A percentile compares a stretch with the other conserved stretches of the same genome.
These are phyloP conservation scores for Lasioglossum figueresi DNA, from an alignment of 2,888 invertebrate species.

Conservation along the genomic window DNA sequence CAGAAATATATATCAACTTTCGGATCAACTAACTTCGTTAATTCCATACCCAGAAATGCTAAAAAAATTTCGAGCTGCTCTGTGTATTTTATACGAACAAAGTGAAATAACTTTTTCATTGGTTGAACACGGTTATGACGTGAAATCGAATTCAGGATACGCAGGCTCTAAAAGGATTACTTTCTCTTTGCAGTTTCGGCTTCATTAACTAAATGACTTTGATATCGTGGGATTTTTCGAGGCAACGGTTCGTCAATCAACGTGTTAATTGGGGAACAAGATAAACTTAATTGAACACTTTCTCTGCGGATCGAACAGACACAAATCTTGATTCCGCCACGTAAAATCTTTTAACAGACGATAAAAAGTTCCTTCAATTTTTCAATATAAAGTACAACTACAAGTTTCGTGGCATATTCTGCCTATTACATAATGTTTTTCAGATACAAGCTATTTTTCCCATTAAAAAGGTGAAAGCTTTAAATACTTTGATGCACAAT, in stretches of 20 bases:
- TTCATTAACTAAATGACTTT: not conserved
- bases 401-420: not conserved
- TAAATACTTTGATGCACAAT: not conserved
- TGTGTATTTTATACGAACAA: not conserved
- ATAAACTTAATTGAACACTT: not conserved
- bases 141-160: not conserved
- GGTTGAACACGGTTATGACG: not conserved
- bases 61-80: not conserved
- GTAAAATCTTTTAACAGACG: not conserved
- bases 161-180: not conserved
- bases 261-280: slow-evolving; percentile 5
- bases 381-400: not conserved
- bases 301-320: not conserved
- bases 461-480: not conserved
- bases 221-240: slow-evolving; percentile 5
- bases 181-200: not conserved
- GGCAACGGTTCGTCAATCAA: not conserved
- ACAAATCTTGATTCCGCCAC: not conserved
- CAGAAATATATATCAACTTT: not conserved
- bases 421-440: not conserved
- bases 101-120: not conserved
- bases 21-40: not conserved
- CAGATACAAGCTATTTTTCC: not conserved
- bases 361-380: not conserved
- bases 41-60: too few relatives aligned